Conservation (phyloP, 2,797 vertebrate genomes). For the Danionella dracula region DNA sequence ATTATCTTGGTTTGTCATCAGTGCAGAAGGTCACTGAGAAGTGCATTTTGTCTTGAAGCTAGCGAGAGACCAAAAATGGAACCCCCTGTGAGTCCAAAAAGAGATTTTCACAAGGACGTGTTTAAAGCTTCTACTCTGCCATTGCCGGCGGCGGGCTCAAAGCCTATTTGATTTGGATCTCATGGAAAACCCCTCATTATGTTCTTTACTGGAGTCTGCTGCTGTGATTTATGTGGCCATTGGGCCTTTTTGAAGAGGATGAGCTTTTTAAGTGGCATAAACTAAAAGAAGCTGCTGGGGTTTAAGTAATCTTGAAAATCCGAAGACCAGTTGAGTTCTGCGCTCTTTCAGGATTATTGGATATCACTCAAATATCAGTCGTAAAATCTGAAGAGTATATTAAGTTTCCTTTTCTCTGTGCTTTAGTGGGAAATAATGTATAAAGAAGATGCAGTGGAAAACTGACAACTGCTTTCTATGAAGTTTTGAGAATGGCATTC, state of each 20-base stretch:
- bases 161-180: slow-evolving; percentile 31
- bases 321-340: neutral
- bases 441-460: too few species aligned
- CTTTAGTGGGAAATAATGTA: neutral
- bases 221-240: neutral
- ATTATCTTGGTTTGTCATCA: neutral
- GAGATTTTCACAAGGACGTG: slow-evolving; percentile 34
- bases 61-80: neutral
- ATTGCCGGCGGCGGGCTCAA: neutral
- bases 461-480: too few species aligned
- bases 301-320: slow-evolving; percentile 15
- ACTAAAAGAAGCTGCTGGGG: neutral
- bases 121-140: neutral
- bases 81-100: slow-evolving; percentile 50
- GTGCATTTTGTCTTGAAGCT: neutral
- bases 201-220: neutral
- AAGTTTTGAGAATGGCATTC: too few species aligned
- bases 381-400: neutral
- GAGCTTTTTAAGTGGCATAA: neutral
- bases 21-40: slow-evolving; percentile 6
- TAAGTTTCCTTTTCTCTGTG: slow-evolving; percentile 8
- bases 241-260: neutral
- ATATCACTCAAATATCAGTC: neutral
- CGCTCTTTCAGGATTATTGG: neutral
- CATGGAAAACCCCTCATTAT: neutral